A percentile compares a stretch with the other conserved stretches of the same genome.
Conservation (phyloP, 2,888 invertebrate species). For the Dusona sp. region DNA sequence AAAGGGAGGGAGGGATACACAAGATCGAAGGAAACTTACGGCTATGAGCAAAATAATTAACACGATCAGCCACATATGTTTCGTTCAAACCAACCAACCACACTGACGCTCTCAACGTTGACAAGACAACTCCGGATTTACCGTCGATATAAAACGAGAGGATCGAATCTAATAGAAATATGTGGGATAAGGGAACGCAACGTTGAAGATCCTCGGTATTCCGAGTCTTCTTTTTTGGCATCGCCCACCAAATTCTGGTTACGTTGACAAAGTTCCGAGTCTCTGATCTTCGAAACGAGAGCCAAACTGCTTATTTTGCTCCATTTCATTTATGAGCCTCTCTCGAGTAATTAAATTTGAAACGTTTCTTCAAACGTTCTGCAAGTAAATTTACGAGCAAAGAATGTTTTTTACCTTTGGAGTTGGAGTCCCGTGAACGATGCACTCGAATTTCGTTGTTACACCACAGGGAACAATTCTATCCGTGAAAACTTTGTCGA, state of each 20-base stretch:
- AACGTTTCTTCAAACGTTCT: not conserved
- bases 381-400: not conserved
- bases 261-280: conserved; percentile 64
- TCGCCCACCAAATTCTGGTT: conserved; percentile 73
- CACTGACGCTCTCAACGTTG: conserved; percentile 73
- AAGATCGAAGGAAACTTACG: conserved; percentile 72
- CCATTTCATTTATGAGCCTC: not conserved
- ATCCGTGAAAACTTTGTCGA: conserved; percentile 89
- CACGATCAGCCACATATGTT: conserved; percentile 77
- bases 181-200: conserved; percentile 76
- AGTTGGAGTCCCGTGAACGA: conserved; percentile 90
- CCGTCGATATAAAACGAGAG: conserved; percentile 64
- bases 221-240: conserved; percentile 76
- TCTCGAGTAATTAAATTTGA: conserved; percentile 21
- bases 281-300: conserved; percentile 40
- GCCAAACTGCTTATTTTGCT: conserved; percentile 59
- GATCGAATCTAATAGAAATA: conserved; percentile 77
- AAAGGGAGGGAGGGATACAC: not conserved
- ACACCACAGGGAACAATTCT: conserved; percentile 86
- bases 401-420: conserved; percentile 87
- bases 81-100: conserved; percentile 73
- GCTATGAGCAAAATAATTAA: conserved; percentile 74
- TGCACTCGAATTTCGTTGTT: conserved; percentile 90
- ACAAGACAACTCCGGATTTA: conserved; percentile 65
- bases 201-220: conserved; percentile 30